Percentiles rank a stretch among this genome's conserved stretches.
These are phyloP conservation scores for Uloborus diversus DNA, from an alignment of 1,140 invertebrate species.

Conservation along the genomic window DNA sequence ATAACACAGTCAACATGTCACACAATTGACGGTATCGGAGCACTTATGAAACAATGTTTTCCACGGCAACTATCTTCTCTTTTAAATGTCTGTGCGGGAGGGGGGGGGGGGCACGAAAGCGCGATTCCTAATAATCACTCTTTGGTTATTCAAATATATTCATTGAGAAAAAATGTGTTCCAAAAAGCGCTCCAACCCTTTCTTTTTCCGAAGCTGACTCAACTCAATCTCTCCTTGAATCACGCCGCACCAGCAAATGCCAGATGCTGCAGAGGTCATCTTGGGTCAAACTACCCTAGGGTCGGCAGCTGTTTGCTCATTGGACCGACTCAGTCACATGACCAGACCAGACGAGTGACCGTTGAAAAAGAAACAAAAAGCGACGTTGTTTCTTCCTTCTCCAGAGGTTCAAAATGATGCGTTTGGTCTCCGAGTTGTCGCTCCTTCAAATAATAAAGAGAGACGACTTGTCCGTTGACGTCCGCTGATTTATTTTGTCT, in stretches of 20 bases:
- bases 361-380: neutral
- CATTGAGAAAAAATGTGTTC: too few species aligned
- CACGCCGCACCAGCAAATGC: neutral
- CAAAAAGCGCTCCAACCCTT: too few species aligned
- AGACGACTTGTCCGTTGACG: neutral
- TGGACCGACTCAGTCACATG: neutral
- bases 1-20: too few species aligned
- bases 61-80: too few species aligned
- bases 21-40: too few species aligned
- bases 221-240: neutral
- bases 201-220: neutral
- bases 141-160: too few species aligned
- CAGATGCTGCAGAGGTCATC: neutral
- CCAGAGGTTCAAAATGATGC: neutral
- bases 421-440: neutral
- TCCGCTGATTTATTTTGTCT: neutral
- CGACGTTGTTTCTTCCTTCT: neutral
- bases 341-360: neutral
- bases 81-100: too few species aligned
- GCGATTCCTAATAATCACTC: too few species aligned
- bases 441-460: neutral
- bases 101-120: too few species aligned
- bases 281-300: neutral
- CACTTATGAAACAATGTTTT: too few species aligned
- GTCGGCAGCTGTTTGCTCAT: neutral